These are phyloP conservation scores for Elymnias hypermnestra DNA, from an alignment of 1,140 invertebrate genomes.

Conservation along the genomic window DNA sequence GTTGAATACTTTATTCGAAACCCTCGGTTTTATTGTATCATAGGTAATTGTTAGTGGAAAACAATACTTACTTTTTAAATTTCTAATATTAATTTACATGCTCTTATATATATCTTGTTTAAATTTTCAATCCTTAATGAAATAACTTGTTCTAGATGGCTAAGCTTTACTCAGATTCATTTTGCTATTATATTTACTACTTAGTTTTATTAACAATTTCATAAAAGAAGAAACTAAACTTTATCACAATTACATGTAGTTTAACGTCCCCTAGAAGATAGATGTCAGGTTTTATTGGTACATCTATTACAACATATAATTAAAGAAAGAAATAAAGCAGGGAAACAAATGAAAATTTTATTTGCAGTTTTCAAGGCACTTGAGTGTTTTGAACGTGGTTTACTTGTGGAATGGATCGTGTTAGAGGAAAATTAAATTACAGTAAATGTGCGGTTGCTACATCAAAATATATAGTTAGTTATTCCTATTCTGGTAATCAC, in stretches of 20 bases:
- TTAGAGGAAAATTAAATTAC: constrained; percentile 36
- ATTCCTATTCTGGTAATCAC: background rate
- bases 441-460: constrained; percentile 32
- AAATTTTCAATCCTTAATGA: background rate
- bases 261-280: too few species aligned
- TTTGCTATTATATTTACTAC: too few species aligned
- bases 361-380: constrained; percentile 12
- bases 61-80: too few species aligned
- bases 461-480: background rate
- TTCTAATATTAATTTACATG: too few species aligned
- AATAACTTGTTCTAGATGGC: too few species aligned
- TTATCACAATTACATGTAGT: too few species aligned
- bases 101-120: too few species aligned
- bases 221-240: too few species aligned
- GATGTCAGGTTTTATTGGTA: background rate
- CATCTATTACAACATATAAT: constrained; percentile 7
- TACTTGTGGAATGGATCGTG: constrained; percentile 14
- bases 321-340: constrained; percentile 6
- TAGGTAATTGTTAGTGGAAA: too few species aligned
- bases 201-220: too few species aligned
- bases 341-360: constrained; percentile 14
- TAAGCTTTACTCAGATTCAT: too few species aligned
- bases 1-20: background rate
- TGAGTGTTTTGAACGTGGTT: constrained; percentile 23
- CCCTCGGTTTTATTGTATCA: too few species aligned